Base-by-base conservation (phyloP, 2,113 vertebrate genomes). In the Cisticola juncidis region DNA sequence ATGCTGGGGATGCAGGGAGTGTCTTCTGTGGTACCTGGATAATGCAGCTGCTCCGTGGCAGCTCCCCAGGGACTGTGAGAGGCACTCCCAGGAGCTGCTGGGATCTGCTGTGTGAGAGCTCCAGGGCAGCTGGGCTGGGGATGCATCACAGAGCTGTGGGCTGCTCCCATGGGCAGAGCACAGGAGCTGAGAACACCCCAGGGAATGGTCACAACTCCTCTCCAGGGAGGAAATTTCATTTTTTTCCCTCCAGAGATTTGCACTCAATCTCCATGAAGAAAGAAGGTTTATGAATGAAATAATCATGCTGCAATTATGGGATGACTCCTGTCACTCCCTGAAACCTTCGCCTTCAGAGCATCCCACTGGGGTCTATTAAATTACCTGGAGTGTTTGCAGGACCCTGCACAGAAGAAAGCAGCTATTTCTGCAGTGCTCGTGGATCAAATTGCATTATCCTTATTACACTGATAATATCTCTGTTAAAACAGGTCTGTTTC, bases 151-250 rank as follows among this genome's bases (percentile, higher is more conserved):
- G 76, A 82, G 61, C 78, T 70, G 29, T 1, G 6, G 94, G 78
- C 82, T 76, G 92, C 91, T 95, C 92, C 84, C 72, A 33, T 81
- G 83, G 90, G 95, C 90, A 91, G 57, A 92, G 38, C 68, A 86
- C 23, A 90, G 79, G 69, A 51, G 90, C 84, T 93, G 87, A 88
- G 42, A 86, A 57, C 56, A 48, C 85, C 79, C 44, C 64, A 74
- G 90, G 85, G 88, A 94, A 86, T 5, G 92, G 94, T 26, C 92
- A 88, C 40, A 71, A 76, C 79, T 81, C 36, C 23, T 93, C 88
- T 78, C 95, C 33, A 73, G 62, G 76, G 94, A 93, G 56, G 69
- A 71, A 81, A 50, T 45, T 7, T 23, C 64, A 42, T 83, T 44
- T 66, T 53, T 45, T 72, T 79, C 60, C 28, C 90, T 86, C 79